Evolutionary conservation across 2,797 vertebrate genomes (phyloP), one percentile per base, ranked within the genome.

Genomic region (Tadarida brasiliensis): DNA sequence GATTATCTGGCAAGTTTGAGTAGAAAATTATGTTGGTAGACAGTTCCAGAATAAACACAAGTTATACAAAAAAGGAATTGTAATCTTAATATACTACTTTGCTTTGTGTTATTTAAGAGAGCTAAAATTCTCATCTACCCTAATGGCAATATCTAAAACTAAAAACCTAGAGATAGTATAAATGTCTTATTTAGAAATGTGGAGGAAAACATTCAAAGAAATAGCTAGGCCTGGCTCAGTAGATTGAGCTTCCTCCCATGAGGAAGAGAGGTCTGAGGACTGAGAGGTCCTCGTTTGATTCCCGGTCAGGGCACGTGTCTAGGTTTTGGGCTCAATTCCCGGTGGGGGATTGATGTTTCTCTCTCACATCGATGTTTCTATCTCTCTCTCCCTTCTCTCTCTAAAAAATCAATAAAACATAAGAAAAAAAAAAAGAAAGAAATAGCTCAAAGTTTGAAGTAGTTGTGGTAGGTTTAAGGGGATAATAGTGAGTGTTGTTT

Each of bases 131-230:
- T 95, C 22, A 73, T 51, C 35, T 82, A 33, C 16, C n/a, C 1
- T 87, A 82, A 83, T 12, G 77, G 14, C 22, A 85, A 28, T 71
- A 78, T 90, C 30, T 71, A 82, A 95, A 87, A 90, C 54, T 59
- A 87, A 80, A 68, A 87, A 57, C 49, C 8, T 85, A 70, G 30
- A 61, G 59, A 81, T 74, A 49, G 5, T 59, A 44, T 94, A 68
- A 96, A 87, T 68, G 47, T 49, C 30, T 90, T 90, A 65, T 5
- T 81, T 59, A 95, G 35, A 78, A 96, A 68, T 77, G 49, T 35
- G 26, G 16, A 65, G 68, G 57, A n/a, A 92, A 74, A 44, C 68
- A 82, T 24, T 81, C 33, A 93, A 28, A 78, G 39, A 93, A 88
- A 49, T 59, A 59, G 57, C 57, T 22, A 84, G 56, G 39, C 39